A percentile compares a stretch with the other conserved stretches of the same genome.
Conservation (phyloP, 2,797 vertebrate genomes). For the Lerista edwardsae region DNA sequence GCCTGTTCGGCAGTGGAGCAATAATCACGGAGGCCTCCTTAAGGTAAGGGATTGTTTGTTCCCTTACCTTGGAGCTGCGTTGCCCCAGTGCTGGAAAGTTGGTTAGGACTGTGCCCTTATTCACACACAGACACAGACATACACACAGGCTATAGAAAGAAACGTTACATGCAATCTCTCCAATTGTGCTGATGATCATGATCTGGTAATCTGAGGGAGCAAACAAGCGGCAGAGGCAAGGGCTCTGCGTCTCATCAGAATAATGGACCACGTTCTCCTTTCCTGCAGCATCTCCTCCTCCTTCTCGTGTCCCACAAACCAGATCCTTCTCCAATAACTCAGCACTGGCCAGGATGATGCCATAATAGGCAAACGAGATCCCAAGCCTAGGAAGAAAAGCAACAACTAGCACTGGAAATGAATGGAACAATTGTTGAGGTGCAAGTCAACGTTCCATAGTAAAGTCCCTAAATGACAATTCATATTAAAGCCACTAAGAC, state of each 20-base stretch:
- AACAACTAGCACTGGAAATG: not conserved
- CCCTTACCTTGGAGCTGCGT: too few species aligned
- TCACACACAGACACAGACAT: too few species aligned
- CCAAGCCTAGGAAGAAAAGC: constrained; percentile 83
- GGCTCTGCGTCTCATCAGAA: constrained; percentile 56
- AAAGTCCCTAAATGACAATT: not conserved
- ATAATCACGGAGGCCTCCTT: too few species aligned
- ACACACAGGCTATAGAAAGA: not conserved
- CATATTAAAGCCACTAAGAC: rapidly evolving
- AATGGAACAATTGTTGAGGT: rapidly evolving
- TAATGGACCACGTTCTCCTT: constrained; percentile 46
- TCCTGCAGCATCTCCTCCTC: rapidly evolving
- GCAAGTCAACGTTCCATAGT: not conserved
- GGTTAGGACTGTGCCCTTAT: too few species aligned
- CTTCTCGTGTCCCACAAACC: constrained; percentile 77
- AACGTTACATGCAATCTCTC: constrained; percentile 87
- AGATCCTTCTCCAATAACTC: constrained; percentile 90
- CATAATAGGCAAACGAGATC: constrained; percentile 91
- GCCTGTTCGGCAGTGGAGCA: too few species aligned
- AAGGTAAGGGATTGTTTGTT: too few species aligned
- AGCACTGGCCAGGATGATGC: constrained; percentile 89
- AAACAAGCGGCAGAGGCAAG: constrained; percentile 87
- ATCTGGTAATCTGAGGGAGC: constrained; percentile 83
- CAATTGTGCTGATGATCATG: constrained; percentile 90
- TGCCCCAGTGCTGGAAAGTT: too few species aligned